A percentile compares a stretch with the other conserved stretches of the same genome.
Evolutionary conservation across 2,113 vertebrate species (phyloP).

Genomic region (Myodes glareolus): DNA sequence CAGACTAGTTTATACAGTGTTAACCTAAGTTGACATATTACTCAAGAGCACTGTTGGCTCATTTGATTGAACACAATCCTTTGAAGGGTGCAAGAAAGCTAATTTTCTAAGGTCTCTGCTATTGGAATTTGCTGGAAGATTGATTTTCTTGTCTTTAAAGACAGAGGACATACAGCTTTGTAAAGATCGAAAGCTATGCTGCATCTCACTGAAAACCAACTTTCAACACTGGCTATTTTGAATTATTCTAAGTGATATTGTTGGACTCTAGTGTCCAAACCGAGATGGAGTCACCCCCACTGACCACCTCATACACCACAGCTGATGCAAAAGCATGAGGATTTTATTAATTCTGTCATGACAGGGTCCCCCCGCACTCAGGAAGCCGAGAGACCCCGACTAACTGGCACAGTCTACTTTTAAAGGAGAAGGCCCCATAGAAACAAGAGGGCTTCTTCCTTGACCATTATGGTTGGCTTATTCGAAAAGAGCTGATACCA

Average conservation of each 20-base stretch:
- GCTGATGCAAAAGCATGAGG: too few relatives aligned
- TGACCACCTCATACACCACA: too few relatives aligned
- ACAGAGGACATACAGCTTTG: neutral
- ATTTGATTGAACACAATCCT: neutral
- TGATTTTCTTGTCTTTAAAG: neutral
- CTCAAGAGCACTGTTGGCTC: neutral
- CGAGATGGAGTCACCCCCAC: too few relatives aligned
- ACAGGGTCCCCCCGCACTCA: too few relatives aligned
- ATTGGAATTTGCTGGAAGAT: neutral
- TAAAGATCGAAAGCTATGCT: neutral
- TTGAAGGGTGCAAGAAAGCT: neutral
- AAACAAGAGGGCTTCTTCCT: too few relatives aligned
- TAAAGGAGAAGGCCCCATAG: too few relatives aligned
- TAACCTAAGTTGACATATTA: neutral
- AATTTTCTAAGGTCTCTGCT: rapidly evolving
- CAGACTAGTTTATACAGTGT: neutral
- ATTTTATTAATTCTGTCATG: too few relatives aligned
- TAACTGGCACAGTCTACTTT: too few relatives aligned
- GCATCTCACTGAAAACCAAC: neutral
- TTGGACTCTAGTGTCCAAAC: too few relatives aligned
- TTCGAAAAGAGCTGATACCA: too few relatives aligned
- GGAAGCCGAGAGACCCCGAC: too few relatives aligned
- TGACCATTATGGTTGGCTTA: too few relatives aligned
- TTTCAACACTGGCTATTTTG: neutral
- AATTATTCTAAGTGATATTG: neutral